phyloP scores from a whole-genome alignment of 1,140 invertebrate genomes.

The Aphaenogaster rudis region DNA sequence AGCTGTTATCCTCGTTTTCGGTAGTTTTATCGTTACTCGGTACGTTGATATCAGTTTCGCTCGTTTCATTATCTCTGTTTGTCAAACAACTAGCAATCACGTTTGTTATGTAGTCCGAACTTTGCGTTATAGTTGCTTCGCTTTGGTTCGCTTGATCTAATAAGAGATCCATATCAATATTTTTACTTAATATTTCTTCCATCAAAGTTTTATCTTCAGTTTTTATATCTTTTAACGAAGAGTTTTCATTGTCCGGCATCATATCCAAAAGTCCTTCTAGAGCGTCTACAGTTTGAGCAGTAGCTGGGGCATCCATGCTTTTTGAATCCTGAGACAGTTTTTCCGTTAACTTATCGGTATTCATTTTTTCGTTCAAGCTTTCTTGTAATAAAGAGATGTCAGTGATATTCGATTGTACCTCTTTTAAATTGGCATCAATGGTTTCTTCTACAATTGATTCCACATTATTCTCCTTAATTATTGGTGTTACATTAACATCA shows the following conservation, averaged over 20 bases:
- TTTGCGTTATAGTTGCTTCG: conserved; percentile 47
- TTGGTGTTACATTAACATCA: not conserved
- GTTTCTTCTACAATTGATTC: conserved; percentile 37
- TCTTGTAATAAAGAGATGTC: conserved; percentile 53
- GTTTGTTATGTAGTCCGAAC: conserved; percentile 59
- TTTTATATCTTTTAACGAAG: conserved; percentile 56
- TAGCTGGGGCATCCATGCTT: conserved; percentile 63
- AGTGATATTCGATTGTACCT: conserved; percentile 7
- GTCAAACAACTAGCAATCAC: conserved; percentile 68
- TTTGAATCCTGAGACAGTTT: conserved; percentile 66
- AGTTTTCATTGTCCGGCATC: conserved; percentile 67
- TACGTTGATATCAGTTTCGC: conserved; percentile 1
- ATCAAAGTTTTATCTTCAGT: conserved; percentile 47
- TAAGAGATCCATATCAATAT: conserved; percentile 62
- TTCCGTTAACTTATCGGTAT: conserved; percentile 63
- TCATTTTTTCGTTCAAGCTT: conserved; percentile 6
- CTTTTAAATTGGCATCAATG: conserved; percentile 9
- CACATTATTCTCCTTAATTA: conserved; percentile 15
- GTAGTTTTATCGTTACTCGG: conserved; percentile 25
- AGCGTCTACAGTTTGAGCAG: conserved; percentile 68
- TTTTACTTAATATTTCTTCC: conserved; percentile 51
- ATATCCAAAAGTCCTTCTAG: conserved; percentile 72
- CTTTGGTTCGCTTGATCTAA: conserved; percentile 53
- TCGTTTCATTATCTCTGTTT: conserved; percentile 31
- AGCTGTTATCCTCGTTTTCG: not conserved